Conservation (phyloP, 2,888 invertebrate genomes). For the Ornithoptera priamus region DNA sequence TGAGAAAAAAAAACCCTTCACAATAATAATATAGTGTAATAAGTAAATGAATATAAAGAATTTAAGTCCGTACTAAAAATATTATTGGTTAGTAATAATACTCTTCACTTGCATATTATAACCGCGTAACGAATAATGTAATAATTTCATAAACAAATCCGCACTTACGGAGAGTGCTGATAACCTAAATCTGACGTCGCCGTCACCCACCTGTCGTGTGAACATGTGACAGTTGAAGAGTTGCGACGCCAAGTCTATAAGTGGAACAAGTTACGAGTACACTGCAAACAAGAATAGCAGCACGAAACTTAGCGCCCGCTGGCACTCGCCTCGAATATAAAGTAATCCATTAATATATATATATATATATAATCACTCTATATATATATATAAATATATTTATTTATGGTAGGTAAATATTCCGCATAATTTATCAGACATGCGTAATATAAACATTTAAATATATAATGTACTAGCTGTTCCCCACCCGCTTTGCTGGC, state of each 20-base stretch:
- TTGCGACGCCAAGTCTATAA: conserved; percentile 20
- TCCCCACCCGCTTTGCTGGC: too few species aligned
- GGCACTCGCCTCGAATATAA: neutral
- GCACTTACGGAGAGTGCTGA: neutral
- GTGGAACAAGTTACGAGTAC: neutral
- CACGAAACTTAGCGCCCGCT: neutral
- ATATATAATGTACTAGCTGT: too few species aligned
- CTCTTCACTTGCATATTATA: too few species aligned
- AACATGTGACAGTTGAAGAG: conserved; percentile 4
- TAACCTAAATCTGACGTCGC: conserved; percentile 6
- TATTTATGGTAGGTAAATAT: too few species aligned
- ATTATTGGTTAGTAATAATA: too few species aligned
- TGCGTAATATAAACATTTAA: too few species aligned
- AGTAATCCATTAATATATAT: neutral
- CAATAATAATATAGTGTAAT: too few species aligned
- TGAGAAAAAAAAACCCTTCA: too few species aligned
- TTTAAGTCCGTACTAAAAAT: too few species aligned
- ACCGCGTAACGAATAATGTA: too few species aligned
- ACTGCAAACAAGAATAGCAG: neutral
- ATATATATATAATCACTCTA: neutral
- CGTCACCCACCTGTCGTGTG: conserved; percentile 8
- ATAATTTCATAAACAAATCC: neutral
- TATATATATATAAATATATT: neutral
- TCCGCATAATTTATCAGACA: too few species aligned
- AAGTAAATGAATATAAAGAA: too few species aligned